Evolutionary conservation across 2,797 vertebrate genomes (phyloP).

Genomic region (Tapirus indicus): DNA sequence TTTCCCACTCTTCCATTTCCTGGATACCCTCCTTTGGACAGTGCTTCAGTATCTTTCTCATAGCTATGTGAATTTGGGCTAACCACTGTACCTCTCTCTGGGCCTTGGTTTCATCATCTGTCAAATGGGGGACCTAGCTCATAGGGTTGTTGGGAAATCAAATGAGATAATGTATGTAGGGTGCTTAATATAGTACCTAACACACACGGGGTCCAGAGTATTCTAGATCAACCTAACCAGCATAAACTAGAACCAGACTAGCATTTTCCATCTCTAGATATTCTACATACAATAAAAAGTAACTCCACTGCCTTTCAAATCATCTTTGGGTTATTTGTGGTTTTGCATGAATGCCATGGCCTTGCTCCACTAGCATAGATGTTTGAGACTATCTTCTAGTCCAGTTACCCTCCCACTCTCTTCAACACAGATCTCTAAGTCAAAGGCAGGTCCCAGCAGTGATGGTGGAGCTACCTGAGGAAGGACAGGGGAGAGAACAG

Average conservation of each 20-base stretch:
- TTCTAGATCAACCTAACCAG: background rate
- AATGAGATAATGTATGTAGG: background rate
- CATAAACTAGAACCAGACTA: background rate
- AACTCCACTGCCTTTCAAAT: slow-evolving; percentile 12
- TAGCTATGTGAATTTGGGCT: background rate
- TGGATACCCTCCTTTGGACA: background rate
- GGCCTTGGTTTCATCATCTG: slow-evolving; percentile 45
- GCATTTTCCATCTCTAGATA: background rate
- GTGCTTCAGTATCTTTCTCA: background rate
- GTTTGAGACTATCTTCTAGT: background rate
- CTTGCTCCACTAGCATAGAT: background rate
- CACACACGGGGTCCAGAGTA: background rate
- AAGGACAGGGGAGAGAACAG: slow-evolving; percentile 11
- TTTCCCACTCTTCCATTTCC: background rate
- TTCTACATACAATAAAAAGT: background rate
- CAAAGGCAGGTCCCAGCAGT: slow-evolving; percentile 3
- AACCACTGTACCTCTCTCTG: background rate
- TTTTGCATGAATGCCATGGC: background rate
- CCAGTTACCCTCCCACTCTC: background rate
- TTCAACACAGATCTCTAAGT: background rate
- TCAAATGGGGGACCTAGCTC: slow-evolving; percentile 29
- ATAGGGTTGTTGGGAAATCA: slow-evolving; percentile 2
- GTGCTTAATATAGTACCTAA: background rate
- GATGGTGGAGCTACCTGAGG: background rate
- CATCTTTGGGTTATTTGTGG: slow-evolving; percentile 17